Evolutionary conservation across 2,113 vertebrate species (phyloP).

Genomic region (Rhea americana): DNA sequence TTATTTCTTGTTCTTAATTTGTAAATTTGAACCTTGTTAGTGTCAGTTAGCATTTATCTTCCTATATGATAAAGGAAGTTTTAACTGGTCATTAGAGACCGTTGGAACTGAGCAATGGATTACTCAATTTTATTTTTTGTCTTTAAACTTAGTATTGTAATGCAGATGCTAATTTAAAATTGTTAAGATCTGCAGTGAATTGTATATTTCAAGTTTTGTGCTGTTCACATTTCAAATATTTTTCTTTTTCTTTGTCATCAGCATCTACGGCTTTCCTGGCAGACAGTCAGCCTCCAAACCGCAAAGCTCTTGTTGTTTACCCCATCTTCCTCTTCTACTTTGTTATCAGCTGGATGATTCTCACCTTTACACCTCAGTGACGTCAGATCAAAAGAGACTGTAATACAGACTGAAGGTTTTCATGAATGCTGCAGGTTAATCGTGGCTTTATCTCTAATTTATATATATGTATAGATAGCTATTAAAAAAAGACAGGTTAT

Average conservation of each 20-base stretch:
- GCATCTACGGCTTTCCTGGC: conserved; percentile 95
- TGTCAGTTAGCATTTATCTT: neutral
- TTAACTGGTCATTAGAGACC: fast-evolving
- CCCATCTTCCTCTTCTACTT: conserved; percentile 98
- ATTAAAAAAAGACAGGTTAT: conserved; percentile 26
- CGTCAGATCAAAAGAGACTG: neutral
- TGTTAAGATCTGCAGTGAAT: neutral
- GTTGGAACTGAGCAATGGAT: neutral
- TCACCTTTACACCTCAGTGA: conserved; percentile 84
- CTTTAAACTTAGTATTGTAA: fast-evolving
- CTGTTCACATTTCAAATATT: neutral
- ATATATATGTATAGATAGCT: conserved; percentile 9
- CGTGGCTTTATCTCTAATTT: conserved; percentile 60
- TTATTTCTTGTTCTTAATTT: neutral
- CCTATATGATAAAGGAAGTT: fast-evolving
- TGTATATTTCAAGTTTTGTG: neutral
- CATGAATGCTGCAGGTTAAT: neutral
- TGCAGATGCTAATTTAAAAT: neutral
- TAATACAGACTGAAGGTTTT: neutral
- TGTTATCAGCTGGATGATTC: conserved; percentile 96
- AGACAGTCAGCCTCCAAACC: conserved; percentile 92
- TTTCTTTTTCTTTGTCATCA: conserved; percentile 44
- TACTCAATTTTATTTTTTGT: neutral
- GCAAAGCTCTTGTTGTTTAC: conserved; percentile 92
- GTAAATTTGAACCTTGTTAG: neutral